Percentiles rank a stretch among this genome's conserved stretches.
Evolutionary conservation across 2,888 invertebrate species (phyloP).

Genomic region (Gymnocheta viridis): DNA sequence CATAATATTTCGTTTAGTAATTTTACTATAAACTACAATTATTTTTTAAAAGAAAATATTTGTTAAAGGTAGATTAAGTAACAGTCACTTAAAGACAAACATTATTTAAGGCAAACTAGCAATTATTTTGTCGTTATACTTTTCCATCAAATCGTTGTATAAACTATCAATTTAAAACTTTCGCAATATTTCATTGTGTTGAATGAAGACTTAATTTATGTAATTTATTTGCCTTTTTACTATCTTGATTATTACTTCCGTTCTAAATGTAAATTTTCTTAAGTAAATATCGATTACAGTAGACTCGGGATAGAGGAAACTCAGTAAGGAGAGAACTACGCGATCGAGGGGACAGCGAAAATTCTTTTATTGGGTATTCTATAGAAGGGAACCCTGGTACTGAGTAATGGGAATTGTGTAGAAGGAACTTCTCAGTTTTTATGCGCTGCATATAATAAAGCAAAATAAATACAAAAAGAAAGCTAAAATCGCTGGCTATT

Average conservation of each 20-base stretch:
- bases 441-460: too few relatives aligned
- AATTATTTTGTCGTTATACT: not conserved
- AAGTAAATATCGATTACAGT: not conserved
- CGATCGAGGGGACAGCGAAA: too few relatives aligned
- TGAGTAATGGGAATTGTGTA: too few relatives aligned
- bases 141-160: not conserved
- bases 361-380: too few relatives aligned
- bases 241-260: slow-evolving; percentile 7
- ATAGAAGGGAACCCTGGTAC: too few relatives aligned
- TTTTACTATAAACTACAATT: not conserved
- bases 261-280: not conserved
- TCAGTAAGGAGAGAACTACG: too few relatives aligned
- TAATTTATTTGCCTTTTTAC: not conserved
- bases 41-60: not conserved
- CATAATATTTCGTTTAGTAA: too few relatives aligned
- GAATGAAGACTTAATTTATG: not conserved
- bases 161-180: slow-evolving; percentile 7
- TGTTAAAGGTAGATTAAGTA: not conserved
- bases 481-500: too few relatives aligned
- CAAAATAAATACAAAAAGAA: too few relatives aligned
- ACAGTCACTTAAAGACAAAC: not conserved
- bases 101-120: not conserved
- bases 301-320: too few relatives aligned
- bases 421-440: too few relatives aligned
- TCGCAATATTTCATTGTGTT: not conserved